Conservation (phyloP, 2,113 vertebrate genomes). For the Ochotona curzoniae region DNA sequence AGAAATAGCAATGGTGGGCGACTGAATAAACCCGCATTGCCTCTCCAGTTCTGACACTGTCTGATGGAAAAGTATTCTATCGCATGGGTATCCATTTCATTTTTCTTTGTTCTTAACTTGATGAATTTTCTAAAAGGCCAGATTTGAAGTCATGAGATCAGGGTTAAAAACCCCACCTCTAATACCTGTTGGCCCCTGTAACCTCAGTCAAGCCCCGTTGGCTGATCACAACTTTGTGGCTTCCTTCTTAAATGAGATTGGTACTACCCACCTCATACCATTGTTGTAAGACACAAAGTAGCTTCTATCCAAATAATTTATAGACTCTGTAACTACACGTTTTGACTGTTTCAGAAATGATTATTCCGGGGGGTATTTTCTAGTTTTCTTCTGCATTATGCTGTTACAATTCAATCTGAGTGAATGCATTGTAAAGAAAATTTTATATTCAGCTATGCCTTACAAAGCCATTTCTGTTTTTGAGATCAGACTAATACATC, state of each 20-base stretch:
- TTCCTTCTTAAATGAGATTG: background rate
- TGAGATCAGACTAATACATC: conserved; percentile 9
- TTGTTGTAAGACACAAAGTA: background rate
- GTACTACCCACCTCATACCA: background rate
- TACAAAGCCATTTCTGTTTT: conserved; percentile 50
- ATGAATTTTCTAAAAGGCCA: conserved; percentile 25
- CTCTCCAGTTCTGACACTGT: background rate
- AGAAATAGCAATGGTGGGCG: background rate
- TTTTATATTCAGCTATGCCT: background rate
- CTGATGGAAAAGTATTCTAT: background rate
- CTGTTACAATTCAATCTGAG: conserved; percentile 22
- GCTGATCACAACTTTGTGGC: background rate
- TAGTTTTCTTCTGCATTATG: conserved; percentile 4
- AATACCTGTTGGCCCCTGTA: background rate
- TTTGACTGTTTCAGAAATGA: background rate
- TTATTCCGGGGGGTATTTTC: conserved; percentile 31
- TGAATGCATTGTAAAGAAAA: conserved; percentile 52
- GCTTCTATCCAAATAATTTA: background rate
- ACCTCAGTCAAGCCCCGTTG: background rate
- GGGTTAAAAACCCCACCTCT: background rate
- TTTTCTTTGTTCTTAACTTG: conserved; percentile 33
- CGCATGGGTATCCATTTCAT: background rate
- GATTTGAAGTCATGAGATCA: conserved; percentile 30
- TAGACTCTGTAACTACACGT: background rate
- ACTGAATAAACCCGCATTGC: background rate